Base-by-base conservation (phyloP, 2,888 invertebrate species). In the Xestia rhomboidea region DNA sequence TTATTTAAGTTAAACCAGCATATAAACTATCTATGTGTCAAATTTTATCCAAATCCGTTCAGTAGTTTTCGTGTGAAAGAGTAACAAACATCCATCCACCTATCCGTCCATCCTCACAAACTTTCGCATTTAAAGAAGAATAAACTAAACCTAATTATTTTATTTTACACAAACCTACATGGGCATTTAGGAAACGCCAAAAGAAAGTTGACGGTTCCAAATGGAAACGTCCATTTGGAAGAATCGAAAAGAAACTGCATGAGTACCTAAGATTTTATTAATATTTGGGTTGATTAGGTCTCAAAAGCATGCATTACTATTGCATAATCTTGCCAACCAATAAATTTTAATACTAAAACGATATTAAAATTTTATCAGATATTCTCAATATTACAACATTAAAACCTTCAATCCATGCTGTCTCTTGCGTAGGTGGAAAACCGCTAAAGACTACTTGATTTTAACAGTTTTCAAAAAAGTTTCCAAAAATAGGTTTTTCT, bases 361-460 rank as follows among this genome's bases (percentile, higher is more conserved):
- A 7, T 41, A 67, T 60, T 27, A 24, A 49, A 34, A 34, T 34
- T 41, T 2, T 41, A 34, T 13, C 10, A 4, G 27, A 79, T 62
- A 44, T 27, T 79, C n/a, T 34, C 13, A 24, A 18, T 2, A 78
- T 78, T 77, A 49, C 46, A 10, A 67, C 49, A 77, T 68, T 15
- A 10, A 57, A 79, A 27, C 79, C 79, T 79, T 79, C 62, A 51
- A 27, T 1, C 1, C 0, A 11, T 27, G 44, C 41, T 62, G 27
- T 44, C 69, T 51, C 24, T 38, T n/a, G 15, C 21, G 10, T n/a
- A 34, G 34, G 11, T 27, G 1, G 2, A 51, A 44, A 44, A n/a
- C 6, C 8, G 41, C 13, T 7, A 18, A 6, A 5, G 18, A 7
- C 27, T n/a, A n/a, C 6, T 1, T 10, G n/a, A 44, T 11, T 8